Conservation (phyloP, 2,113 vertebrate genomes). For the Motacilla alba region DNA sequence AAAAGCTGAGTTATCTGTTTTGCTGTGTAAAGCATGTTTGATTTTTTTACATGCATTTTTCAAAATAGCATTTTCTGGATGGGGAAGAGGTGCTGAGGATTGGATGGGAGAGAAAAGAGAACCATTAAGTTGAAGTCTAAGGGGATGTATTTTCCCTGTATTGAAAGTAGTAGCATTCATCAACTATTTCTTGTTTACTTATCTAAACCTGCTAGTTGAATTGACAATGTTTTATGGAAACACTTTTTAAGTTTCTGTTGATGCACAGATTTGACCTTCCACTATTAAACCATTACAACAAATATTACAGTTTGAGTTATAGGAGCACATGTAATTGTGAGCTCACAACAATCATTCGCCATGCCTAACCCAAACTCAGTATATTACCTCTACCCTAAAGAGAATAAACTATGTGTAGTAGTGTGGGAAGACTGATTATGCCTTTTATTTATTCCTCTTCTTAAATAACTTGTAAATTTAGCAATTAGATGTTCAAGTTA, state of each 20-base stretch:
- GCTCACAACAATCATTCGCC: neutral
- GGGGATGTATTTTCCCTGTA: neutral
- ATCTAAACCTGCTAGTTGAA: neutral
- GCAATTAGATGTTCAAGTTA: neutral
- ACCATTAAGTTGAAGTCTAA: neutral
- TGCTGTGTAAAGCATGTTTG: neutral
- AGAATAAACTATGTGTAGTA: neutral
- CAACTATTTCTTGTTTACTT: neutral
- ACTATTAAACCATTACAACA: neutral
- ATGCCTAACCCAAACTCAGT: neutral
- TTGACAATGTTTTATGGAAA: neutral
- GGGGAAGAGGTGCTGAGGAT: neutral
- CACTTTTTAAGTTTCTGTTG: neutral
- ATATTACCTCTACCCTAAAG: neutral
- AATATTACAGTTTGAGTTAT: neutral
- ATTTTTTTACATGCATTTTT: neutral
- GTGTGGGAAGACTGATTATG: neutral
- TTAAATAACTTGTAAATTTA: neutral
- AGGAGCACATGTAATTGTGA: neutral
- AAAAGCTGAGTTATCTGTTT: constrained; percentile 1
- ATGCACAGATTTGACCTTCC: neutral
- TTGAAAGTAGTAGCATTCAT: neutral
- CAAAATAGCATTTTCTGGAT: neutral
- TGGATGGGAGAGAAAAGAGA: neutral
- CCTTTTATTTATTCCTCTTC: neutral